These are phyloP conservation scores for Toxostoma redivivum DNA, from an alignment of 2,113 vertebrate species.

Conservation along the genomic window DNA sequence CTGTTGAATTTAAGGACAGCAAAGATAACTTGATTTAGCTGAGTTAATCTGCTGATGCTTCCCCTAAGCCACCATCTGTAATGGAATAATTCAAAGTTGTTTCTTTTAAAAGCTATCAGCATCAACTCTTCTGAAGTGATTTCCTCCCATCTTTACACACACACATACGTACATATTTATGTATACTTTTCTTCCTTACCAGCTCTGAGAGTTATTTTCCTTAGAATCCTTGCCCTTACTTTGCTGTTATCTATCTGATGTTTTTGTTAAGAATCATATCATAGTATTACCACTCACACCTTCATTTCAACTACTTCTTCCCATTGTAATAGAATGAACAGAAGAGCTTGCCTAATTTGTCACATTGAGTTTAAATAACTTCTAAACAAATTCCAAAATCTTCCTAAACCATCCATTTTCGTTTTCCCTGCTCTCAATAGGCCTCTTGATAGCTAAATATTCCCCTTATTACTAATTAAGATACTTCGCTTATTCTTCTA, in stretches of 20 bases:
- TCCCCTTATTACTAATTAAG: not conserved
- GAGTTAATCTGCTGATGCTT: not conserved
- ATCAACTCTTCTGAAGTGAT: not conserved
- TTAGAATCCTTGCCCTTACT: not conserved
- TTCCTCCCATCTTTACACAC: fast-evolving
- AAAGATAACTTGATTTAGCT: not conserved
- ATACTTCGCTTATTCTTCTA: not conserved
- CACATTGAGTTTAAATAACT: not conserved
- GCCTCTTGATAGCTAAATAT: not conserved
- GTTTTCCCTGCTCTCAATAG: not conserved
- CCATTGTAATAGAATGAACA: not conserved
- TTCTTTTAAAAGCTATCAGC: not conserved
- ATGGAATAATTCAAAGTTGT: not conserved
- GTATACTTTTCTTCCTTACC: not conserved
- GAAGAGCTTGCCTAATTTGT: not conserved
- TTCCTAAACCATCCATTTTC: not conserved
- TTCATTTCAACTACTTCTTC: not conserved
- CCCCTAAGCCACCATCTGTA: not conserved
- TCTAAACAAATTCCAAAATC: not conserved
- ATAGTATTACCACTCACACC: not conserved
- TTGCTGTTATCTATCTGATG: not conserved
- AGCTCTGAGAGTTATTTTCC: not conserved
- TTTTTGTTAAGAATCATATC: not conserved
- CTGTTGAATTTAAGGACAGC: not conserved
- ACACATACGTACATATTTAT: not conserved